Evolutionary conservation across 2,797 vertebrate species (phyloP), one percentile per base, ranked within the genome.

Genomic region (Phataginus tricuspis): DNA sequence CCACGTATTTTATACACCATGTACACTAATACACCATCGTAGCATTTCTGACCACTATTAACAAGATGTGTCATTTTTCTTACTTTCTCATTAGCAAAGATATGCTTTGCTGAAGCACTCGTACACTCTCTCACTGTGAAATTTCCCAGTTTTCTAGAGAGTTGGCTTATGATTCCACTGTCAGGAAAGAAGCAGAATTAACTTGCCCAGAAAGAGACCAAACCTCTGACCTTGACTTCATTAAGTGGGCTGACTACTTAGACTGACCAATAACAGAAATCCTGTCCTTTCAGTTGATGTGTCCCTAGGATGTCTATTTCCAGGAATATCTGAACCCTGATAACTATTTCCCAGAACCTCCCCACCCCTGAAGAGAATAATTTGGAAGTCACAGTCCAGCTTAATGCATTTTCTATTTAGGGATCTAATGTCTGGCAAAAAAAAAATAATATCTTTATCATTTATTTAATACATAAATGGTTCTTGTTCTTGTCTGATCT

Each of bases 381-480:
- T 96, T 95, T 94, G 91, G 94, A 95, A 95, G 83, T 94, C 93
- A 94, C 39, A 64, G 86, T 94, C 75, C 69, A 90, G 45, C 96
- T 96, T 98, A 97, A 98, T 98, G 96, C 80, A 92, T 85, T 98
- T 45, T 97, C 97, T 97, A 97, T 97, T 97, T 97, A 86, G 79
- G 57, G 94, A 96, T 85, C 94, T 97, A 88, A 96, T 96, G 96
- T 91, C 95, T 96, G 83, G 89, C 75, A 92, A 96, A 96, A 92
- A 96, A 92, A 45, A 96, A 95, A 96, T 72, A 91, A 91, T 96
- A 93, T 82, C 96, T 97, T 94, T 97, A 98, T 98, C 93, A 97
- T 97, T 98, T 97, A 98, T 98, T 98, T 98, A 98, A 97, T 97
- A 96, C 75, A 91, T 91, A 97, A 97, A 97, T 96, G 94, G 77